Evolutionary conservation across 2,888 invertebrate genomes (phyloP).

Genomic region (Aleiodes alternator): DNA sequence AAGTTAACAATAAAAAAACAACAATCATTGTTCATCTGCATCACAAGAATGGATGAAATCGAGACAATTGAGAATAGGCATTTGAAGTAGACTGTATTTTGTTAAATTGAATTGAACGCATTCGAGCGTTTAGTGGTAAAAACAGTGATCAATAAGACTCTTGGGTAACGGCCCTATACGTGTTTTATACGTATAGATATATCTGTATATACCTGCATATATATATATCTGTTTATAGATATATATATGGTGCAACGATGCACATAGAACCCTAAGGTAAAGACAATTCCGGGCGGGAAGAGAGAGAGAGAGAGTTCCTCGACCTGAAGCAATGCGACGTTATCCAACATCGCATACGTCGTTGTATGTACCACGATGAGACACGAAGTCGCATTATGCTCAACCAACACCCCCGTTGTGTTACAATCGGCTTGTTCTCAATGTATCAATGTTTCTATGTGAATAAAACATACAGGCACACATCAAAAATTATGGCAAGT

Average conservation of each 20-base stretch:
- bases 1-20: too few relatives aligned
- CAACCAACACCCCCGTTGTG: slow-evolving; percentile 34
- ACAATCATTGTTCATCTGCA: too few relatives aligned
- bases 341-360: slow-evolving; percentile 50
- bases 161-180: neutral
- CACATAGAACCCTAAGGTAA: slow-evolving; percentile 37
- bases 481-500: slow-evolving; percentile 9
- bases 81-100: slow-evolving; percentile 28
- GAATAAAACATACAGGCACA: slow-evolving; percentile 33
- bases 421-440: slow-evolving; percentile 44
- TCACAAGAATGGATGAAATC: too few relatives aligned
- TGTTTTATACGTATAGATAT: slow-evolving; percentile 24
- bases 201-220: neutral
- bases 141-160: slow-evolving; percentile 42
- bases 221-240: neutral
- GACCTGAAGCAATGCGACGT: slow-evolving; percentile 54
- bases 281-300: slow-evolving; percentile 43
- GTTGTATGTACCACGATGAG: slow-evolving; percentile 24
- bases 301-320: slow-evolving; percentile 57
- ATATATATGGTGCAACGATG: slow-evolving; percentile 35
- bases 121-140: slow-evolving; percentile 35
- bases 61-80: slow-evolving; percentile 3
- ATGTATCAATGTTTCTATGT: slow-evolving; percentile 38
- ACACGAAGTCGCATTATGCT: slow-evolving; percentile 33
- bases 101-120: slow-evolving; percentile 41